Conservation (phyloP, 2,797 vertebrate species). For the Pagetopsis macropterus region DNA sequence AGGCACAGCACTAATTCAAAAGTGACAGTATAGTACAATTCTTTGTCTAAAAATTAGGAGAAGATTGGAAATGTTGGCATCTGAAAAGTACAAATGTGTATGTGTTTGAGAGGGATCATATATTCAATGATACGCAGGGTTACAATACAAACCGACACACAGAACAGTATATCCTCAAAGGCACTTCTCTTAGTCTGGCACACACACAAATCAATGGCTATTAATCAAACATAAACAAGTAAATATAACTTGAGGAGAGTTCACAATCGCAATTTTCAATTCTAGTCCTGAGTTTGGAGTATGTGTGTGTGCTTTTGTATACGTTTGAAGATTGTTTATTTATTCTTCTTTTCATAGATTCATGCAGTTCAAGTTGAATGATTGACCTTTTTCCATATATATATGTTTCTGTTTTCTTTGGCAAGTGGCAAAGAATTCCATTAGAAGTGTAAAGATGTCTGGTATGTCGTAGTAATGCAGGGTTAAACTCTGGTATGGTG, state of each 20-base stretch:
- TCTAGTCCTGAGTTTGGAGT: conserved; percentile 53
- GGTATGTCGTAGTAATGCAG: conserved; percentile 13
- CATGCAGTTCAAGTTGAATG: not conserved
- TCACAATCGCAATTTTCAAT: conserved; percentile 60
- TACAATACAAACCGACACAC: conserved; percentile 31
- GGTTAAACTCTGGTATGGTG: conserved; percentile 30
- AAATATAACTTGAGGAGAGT: conserved; percentile 59
- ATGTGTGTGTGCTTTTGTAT: conserved; percentile 11
- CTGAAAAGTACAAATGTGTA: conserved; percentile 22
- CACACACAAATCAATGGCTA: conserved; percentile 52
- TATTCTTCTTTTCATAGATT: not conserved
- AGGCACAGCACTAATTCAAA: not conserved
- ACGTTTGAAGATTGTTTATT: not conserved
- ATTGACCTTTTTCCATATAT: conserved; percentile 5
- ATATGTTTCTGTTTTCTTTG: conserved; percentile 57
- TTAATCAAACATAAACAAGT: conserved; percentile 64
- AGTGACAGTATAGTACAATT: not conserved
- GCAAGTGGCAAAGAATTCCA: conserved; percentile 34
- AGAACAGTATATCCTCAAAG: conserved; percentile 46
- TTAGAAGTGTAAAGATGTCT: conserved; percentile 6
- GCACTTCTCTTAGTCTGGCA: conserved; percentile 58
- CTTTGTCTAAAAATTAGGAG: not conserved
- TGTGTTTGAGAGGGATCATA: conserved; percentile 8
- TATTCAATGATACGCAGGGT: conserved; percentile 32
- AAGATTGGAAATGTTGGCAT: conserved; percentile 29